These are phyloP conservation scores for Drosophila albomicans DNA, from an alignment of 1,140 invertebrate genomes.

Conservation along the genomic window DNA sequence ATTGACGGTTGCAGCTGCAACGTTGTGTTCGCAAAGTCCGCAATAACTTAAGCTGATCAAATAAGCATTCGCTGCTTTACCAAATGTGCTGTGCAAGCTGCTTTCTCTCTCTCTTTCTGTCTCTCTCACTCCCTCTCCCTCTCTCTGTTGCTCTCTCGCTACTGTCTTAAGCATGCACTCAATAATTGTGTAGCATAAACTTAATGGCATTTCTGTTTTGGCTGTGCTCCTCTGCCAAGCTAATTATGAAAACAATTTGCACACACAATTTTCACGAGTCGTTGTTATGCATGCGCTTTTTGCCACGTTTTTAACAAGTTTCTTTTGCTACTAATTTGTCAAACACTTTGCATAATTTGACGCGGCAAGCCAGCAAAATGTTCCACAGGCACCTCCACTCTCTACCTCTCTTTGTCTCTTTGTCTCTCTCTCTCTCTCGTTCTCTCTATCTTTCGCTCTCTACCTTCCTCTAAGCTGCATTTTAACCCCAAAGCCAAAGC, in stretches of 20 bases:
- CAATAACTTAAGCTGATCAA: background rate
- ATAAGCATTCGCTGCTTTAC: too few relatives aligned
- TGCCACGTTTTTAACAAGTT: constrained; percentile 79
- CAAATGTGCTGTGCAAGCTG: too few relatives aligned
- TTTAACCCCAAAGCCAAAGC: too few relatives aligned
- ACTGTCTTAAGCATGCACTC: background rate
- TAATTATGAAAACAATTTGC: constrained; percentile 80
- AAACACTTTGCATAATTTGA: constrained; percentile 82
- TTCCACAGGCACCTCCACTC: background rate
- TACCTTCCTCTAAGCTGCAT: too few relatives aligned
- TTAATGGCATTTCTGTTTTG: background rate
- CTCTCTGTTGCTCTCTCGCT: too few relatives aligned
- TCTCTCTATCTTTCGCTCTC: too few relatives aligned
- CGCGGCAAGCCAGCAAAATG: constrained; percentile 37
- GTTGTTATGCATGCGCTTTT: constrained; percentile 80
- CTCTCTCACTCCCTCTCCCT: too few relatives aligned
- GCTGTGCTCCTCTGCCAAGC: constrained; percentile 41
- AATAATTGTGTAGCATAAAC: background rate
- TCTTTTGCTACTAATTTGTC: constrained; percentile 82
- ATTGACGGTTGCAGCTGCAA: background rate
- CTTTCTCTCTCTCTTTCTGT: too few relatives aligned
- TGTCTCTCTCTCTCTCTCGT: background rate
- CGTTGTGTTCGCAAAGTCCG: background rate
- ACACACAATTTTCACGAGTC: constrained; percentile 52
- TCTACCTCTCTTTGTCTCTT: background rate